Evolutionary conservation across 2,888 invertebrate species (phyloP), one percentile per base, ranked within the genome.

Genomic region (Chouioia cunea): DNA sequence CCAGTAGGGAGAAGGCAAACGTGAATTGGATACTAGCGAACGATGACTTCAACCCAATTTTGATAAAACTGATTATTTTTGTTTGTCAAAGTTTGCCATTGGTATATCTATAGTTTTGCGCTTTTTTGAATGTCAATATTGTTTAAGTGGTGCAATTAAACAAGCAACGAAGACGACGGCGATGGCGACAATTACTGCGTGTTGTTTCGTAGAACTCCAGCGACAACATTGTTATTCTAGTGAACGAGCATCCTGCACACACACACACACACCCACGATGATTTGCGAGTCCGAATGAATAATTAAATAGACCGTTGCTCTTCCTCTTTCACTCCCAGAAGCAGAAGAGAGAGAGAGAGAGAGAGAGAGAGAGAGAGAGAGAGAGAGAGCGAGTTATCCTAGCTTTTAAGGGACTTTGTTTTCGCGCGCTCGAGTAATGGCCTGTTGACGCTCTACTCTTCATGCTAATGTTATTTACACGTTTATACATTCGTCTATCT

Each of bases 171-270:
- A 3, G 27, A 6, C 27, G 27, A 27, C 27, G 27, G 3, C 27
- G 27, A 27, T 6, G 27, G 3, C 27, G 36, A 36, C 36, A 36
- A 36, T 36, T 36, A 36, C 10, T 12, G 36, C 36, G 4, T 10
- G 36, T 36, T 10, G 36, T 10, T 36, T 36, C 36, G 36, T 12
- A 10, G 36, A 27, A 36, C 6, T 12, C 12, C 46, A 15, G 15
- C 64, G 50, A 16, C 36, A 15, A 65, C 60, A 72, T 72, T 72
- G 65, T 72, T 65, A 72, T 72, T 72, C 72, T 59, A 57, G n/a
- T 43, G 60, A 47, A 20, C 47, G 52, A 52, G 65, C 57, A 69
- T 72, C 72, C 72, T 65, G 68, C 36, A 3, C 10, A 36, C 4
- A 36, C 36, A 36, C 36, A 36, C 36, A 36, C 36, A 8, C 36